Evolutionary conservation across 2,888 invertebrate genomes (phyloP).

Genomic region (Boloria euphrosyne): DNA sequence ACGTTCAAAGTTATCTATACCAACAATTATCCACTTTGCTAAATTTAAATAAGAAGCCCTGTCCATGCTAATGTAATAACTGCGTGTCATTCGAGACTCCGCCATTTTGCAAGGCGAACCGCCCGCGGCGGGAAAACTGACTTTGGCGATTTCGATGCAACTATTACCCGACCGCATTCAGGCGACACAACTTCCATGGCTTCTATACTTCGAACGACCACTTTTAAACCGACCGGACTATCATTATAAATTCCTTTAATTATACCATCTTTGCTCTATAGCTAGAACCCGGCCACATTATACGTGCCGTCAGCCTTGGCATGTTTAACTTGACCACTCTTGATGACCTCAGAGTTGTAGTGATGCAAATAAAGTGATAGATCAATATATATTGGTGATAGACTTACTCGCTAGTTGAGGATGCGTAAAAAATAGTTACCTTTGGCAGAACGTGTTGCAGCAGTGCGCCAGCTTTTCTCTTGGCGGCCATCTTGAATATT

Average conservation of each 20-base stretch:
- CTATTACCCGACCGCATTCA: constrained; percentile 57
- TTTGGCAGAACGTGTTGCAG: constrained; percentile 86
- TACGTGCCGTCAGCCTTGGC: constrained; percentile 41
- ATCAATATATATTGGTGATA: constrained; percentile 45
- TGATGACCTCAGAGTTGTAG: constrained; percentile 30
- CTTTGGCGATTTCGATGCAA: constrained; percentile 77
- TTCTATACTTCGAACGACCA: constrained; percentile 45
- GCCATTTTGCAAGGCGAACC: constrained; percentile 80
- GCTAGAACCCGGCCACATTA: constrained; percentile 52
- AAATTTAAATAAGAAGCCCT: constrained; percentile 44
- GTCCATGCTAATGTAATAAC: constrained; percentile 61
- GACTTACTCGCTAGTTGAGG: constrained; percentile 35
- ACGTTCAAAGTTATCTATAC: constrained; percentile 11
- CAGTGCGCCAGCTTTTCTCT: constrained; percentile 88
- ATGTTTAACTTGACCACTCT: constrained; percentile 37
- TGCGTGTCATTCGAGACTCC: constrained; percentile 76
- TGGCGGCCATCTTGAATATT: constrained; percentile 84
- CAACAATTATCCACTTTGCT: constrained; percentile 14
- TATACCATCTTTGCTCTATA: constrained; percentile 73
- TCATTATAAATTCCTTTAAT: constrained; percentile 75
- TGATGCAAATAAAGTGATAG: constrained; percentile 25
- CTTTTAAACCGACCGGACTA: constrained; percentile 36
- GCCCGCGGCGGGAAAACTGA: constrained; percentile 77
- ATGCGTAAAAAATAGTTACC: constrained; percentile 63
- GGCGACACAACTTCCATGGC: constrained; percentile 44